Percentiles rank a stretch among this genome's conserved stretches.
Evolutionary conservation across 2,888 invertebrate species (phyloP).

Genomic region (Adelognathus sp.): DNA sequence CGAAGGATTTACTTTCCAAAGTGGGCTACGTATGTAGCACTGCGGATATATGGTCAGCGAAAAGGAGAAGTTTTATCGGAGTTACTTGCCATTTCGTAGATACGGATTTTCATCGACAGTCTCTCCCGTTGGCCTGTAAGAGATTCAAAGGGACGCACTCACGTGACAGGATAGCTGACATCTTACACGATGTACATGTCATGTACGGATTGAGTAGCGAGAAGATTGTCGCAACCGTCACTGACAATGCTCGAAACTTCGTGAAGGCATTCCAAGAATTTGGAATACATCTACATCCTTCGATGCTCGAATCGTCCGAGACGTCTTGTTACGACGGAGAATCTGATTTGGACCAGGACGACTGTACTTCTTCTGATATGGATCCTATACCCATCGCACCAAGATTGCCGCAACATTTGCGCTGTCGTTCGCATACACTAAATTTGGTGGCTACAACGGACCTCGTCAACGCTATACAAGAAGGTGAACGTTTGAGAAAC

Average conservation of each 20-base stretch:
- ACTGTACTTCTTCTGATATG: background rate
- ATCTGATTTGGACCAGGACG: background rate
- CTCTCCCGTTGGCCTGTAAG: background rate
- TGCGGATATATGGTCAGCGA: background rate
- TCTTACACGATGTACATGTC: too few species aligned
- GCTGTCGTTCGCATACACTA: conserved; percentile 37
- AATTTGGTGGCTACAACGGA: conserved; percentile 20
- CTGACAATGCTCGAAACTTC: conserved; percentile 20
- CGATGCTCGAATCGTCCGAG: too few species aligned
- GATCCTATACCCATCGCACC: background rate
- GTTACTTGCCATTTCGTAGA: background rate
- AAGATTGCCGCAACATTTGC: conserved; percentile 19
- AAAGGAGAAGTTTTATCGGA: background rate
- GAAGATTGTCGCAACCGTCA: conserved; percentile 17
- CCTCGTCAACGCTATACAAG: background rate
- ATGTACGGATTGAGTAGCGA: background rate
- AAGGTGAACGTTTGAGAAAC: background rate
- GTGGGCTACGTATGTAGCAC: background rate
- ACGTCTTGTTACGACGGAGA: background rate
- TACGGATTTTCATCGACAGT: background rate
- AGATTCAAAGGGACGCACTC: background rate
- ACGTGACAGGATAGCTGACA: background rate
- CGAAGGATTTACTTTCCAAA: background rate
- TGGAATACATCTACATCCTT: too few species aligned
- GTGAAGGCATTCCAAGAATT: conserved; percentile 25